A percentile compares a stretch with the other conserved stretches of the same genome.
These are phyloP conservation scores for Karalla daura DNA, from an alignment of 2,797 vertebrate species.

Conservation along the genomic window DNA sequence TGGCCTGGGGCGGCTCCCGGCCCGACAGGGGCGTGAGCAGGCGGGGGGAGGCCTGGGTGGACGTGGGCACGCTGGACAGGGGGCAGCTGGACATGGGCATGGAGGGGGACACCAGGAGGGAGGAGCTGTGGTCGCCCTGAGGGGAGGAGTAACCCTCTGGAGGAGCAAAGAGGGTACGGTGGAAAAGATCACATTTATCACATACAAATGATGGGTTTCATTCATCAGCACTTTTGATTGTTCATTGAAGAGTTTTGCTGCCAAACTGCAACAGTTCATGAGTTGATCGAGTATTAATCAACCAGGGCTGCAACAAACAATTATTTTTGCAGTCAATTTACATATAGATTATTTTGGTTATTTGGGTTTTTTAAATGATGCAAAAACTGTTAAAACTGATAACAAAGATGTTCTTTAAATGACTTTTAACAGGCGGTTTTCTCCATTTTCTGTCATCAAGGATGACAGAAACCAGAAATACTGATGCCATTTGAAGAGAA, in stretches of 20 bases:
- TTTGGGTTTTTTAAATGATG: too few species aligned
- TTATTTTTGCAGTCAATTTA: too few species aligned
- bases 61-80: conserved; percentile 90
- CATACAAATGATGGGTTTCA: neutral
- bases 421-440: too few species aligned
- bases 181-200: neutral
- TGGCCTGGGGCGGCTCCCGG: conserved; percentile 81
- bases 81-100: conserved; percentile 93
- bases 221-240: neutral
- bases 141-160: conserved; percentile 88
- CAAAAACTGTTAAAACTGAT: too few species aligned
- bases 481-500: too few species aligned
- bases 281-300: neutral
- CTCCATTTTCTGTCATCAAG: too few species aligned
- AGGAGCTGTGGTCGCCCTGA: conserved; percentile 91
- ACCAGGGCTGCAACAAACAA: too few species aligned
- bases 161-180: conserved; percentile 27
- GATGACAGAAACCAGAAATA: too few species aligned
- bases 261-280: neutral
- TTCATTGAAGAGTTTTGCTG: neutral
- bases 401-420: too few species aligned
- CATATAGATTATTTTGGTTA: too few species aligned
- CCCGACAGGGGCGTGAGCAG: conserved; percentile 91
- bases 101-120: conserved; percentile 89
- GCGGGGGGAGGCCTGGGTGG: conserved; percentile 90